Evolutionary conservation across 2,888 invertebrate genomes (phyloP).

Genomic region (Drosophila colorata): DNA sequence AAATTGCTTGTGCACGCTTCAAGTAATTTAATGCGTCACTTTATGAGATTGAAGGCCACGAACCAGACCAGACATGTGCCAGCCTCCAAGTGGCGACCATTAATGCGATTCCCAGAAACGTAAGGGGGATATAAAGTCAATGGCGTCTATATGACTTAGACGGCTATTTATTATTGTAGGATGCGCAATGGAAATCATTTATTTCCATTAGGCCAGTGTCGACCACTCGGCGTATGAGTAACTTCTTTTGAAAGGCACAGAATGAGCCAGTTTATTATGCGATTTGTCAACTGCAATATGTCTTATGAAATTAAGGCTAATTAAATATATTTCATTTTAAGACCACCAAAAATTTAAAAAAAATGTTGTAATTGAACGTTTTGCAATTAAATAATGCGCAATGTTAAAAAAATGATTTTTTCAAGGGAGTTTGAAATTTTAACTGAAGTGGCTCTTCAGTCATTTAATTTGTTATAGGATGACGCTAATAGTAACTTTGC

Average conservation of each 20-base stretch:
- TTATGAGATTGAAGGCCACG: slow-evolving; percentile 60
- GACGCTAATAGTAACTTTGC: too few species aligned
- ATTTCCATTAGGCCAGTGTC: slow-evolving; percentile 66
- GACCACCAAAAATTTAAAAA: not conserved
- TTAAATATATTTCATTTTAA: slow-evolving; percentile 18
- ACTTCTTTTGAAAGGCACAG: slow-evolving; percentile 44
- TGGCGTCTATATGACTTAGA: slow-evolving; percentile 39
- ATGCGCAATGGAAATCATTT: slow-evolving; percentile 52
- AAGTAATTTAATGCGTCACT: slow-evolving; percentile 63
- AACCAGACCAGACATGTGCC: slow-evolving; percentile 30
- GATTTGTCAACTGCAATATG: slow-evolving; percentile 61
- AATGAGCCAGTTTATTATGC: slow-evolving; percentile 69
- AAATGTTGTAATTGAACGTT: too few species aligned
- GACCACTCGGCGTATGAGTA: slow-evolving; percentile 44
- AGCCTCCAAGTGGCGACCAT: slow-evolving; percentile 30
- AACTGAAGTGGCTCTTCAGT: too few species aligned
- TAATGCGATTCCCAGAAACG: slow-evolving; percentile 10
- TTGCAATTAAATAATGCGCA: too few species aligned
- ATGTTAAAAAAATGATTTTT: not conserved
- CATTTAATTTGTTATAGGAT: too few species aligned
- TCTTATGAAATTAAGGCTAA: slow-evolving; percentile 16
- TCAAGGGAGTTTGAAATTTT: not conserved
- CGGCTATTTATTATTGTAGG: slow-evolving; percentile 53
- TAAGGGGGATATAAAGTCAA: not conserved
- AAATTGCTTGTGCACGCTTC: slow-evolving; percentile 50